phyloP scores from a whole-genome alignment of 2,797 vertebrate genomes.

The Aldrovandia affinis region DNA sequence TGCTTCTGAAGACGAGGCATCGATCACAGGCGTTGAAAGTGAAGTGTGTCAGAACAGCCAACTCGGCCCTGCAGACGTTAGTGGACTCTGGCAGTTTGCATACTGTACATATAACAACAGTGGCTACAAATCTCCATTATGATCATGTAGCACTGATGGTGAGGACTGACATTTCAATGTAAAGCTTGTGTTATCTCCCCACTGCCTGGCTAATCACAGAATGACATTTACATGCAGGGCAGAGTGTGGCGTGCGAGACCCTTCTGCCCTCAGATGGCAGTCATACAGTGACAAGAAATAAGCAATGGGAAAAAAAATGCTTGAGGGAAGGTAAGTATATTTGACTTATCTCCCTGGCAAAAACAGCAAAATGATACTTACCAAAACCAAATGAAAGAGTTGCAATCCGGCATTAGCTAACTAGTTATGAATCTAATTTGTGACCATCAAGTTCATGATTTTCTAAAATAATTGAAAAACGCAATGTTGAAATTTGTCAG shows the following conservation, averaged over 20 bases:
- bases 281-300: conserved; percentile 2
- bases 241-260: not conserved
- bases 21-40: not conserved
- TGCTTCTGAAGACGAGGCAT: not conserved
- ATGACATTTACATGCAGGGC: conserved; percentile 17
- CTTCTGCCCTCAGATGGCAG: not conserved
- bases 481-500: too few relatives aligned
- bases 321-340: too few relatives aligned
- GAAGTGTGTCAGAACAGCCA: not conserved
- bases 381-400: not conserved
- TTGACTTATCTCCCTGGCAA: conserved; percentile 5
- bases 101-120: conserved; percentile 6
- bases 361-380: conserved; percentile 11
- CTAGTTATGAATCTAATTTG: too few relatives aligned
- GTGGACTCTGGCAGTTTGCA: not conserved
- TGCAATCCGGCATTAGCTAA: not conserved
- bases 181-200: not conserved
- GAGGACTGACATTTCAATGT: conserved; percentile 24
- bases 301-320: not conserved
- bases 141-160: conserved; percentile 4
- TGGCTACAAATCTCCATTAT: conserved; percentile 23
- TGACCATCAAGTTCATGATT: not conserved
- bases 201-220: conserved; percentile 20
- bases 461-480: not conserved
- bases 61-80: not conserved